Conservation (phyloP, 37 sponge, comb jelly and placozoan genomes). For the Beroe ovata region DNA sequence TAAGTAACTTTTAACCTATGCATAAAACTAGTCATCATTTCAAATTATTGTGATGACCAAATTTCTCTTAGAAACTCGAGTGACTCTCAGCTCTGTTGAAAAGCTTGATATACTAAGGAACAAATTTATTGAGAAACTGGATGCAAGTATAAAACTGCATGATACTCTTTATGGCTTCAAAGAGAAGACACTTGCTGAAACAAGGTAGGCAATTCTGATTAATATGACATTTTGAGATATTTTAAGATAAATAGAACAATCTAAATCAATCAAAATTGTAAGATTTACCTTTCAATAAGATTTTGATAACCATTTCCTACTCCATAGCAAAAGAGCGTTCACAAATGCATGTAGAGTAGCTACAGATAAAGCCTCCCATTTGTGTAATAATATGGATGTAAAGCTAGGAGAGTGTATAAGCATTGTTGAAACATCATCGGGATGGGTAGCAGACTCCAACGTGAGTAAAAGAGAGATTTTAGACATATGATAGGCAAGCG, state of each 20-base stretch:
- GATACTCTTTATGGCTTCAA: slow-evolving; percentile 51
- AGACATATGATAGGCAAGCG: too few relatives aligned
- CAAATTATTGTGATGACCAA: too few relatives aligned
- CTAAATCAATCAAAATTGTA: too few relatives aligned
- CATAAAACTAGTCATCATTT: too few relatives aligned
- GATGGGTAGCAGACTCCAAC: slow-evolving; percentile 15
- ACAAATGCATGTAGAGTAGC: slow-evolving; percentile 64
- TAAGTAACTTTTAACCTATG: too few relatives aligned
- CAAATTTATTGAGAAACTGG: slow-evolving; percentile 50
- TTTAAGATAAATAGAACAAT: too few relatives aligned
- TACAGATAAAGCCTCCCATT: slow-evolving; percentile 21
- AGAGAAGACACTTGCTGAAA: slow-evolving; percentile 57
- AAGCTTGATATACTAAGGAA: slow-evolving; percentile 22
- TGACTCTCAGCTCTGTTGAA: slow-evolving; percentile 9
- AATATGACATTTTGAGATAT: not conserved
- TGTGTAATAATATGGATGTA: slow-evolving; percentile 60
- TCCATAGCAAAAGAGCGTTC: slow-evolving; percentile 32
- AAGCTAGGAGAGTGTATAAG: slow-evolving; percentile 39
- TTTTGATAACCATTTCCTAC: too few relatives aligned
- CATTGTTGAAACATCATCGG: slow-evolving; percentile 3
- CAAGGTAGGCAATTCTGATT: slow-evolving; percentile 31
- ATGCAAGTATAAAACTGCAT: slow-evolving; percentile 29
- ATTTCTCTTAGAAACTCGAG: slow-evolving; percentile 59
- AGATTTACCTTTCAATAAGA: too few relatives aligned
- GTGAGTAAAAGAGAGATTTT: too few relatives aligned